Percentiles rank a stretch among this genome's conserved stretches.
Conservation (phyloP, 2,113 vertebrate genomes). For the Cyanistes caeruleus region DNA sequence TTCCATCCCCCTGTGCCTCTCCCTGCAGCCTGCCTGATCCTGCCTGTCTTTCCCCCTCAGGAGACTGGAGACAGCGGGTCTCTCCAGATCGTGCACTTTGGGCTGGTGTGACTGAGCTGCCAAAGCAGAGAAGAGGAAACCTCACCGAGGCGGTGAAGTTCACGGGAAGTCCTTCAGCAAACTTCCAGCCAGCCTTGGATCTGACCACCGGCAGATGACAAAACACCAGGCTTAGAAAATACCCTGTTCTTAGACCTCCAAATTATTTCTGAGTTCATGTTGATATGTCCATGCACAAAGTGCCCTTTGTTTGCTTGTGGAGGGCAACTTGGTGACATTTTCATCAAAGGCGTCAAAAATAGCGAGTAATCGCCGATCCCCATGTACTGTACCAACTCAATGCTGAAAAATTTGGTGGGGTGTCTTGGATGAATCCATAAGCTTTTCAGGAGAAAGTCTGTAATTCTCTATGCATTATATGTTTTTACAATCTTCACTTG, state of each 20-base stretch:
- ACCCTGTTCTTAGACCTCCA: not conserved
- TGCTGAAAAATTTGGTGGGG: not conserved
- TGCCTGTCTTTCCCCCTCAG: constrained; percentile 58
- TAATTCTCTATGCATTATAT: constrained; percentile 47
- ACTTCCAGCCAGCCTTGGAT: not conserved
- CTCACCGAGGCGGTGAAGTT: not conserved
- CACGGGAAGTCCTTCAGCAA: accelerated
- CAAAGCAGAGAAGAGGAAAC: not conserved
- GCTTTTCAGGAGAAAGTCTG: not conserved
- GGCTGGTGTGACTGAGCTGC: constrained; percentile 78
- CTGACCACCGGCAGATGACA: not conserved
- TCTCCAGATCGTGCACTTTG: constrained; percentile 85
- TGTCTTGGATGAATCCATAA: not conserved
- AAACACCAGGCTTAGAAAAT: not conserved
- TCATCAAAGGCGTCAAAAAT: not conserved
- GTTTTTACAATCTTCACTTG: constrained; percentile 63
- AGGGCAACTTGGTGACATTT: not conserved
- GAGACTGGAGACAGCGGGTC: constrained; percentile 52
- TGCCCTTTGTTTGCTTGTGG: not conserved
- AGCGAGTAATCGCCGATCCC: accelerated
- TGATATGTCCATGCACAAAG: accelerated
- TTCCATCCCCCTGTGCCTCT: not conserved
- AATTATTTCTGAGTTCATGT: not conserved
- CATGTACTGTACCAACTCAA: not conserved
- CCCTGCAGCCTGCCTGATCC: not conserved